Percentiles rank a stretch among this genome's conserved stretches.
Evolutionary conservation across 2,113 vertebrate species (phyloP).

Genomic region (Sebastes fasciatus): DNA sequence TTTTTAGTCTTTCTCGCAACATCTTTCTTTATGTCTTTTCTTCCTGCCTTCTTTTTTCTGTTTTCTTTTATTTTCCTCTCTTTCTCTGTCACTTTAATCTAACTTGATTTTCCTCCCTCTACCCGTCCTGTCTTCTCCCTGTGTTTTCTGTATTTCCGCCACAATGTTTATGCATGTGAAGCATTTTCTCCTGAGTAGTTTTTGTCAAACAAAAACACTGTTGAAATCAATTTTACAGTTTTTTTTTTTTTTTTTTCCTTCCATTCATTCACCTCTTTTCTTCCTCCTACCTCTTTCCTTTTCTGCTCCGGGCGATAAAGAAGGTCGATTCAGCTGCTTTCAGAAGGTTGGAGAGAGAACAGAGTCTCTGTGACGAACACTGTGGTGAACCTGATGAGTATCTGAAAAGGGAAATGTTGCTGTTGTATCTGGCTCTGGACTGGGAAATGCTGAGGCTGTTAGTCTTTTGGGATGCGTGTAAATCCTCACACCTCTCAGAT

Average conservation of each 20-base stretch:
- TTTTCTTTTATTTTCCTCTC: neutral
- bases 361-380: conserved; percentile 20
- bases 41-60: neutral
- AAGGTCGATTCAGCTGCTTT: conserved; percentile 26
- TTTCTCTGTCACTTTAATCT: neutral
- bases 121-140: neutral
- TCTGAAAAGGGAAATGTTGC: conserved; percentile 33
- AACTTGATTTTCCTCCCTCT: neutral
- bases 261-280: conserved; percentile 4
- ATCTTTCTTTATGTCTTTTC: neutral
- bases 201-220: conserved; percentile 6
- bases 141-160: neutral
- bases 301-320: conserved; percentile 26
- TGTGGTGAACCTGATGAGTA: conserved; percentile 29
- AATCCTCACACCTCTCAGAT: neutral
- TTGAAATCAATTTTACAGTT: conserved; percentile 8
- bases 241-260: conserved; percentile 5
- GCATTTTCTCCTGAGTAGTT: neutral
- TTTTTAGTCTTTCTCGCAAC: neutral
- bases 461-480: neutral
- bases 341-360: conserved; percentile 17
- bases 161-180: neutral
- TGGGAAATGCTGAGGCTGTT: conserved; percentile 2
- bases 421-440: conserved; percentile 21
- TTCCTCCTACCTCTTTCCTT: neutral